These are phyloP conservation scores for Rhabdomys dilectus DNA, from an alignment of 2,113 vertebrate genomes.

Conservation along the genomic window DNA sequence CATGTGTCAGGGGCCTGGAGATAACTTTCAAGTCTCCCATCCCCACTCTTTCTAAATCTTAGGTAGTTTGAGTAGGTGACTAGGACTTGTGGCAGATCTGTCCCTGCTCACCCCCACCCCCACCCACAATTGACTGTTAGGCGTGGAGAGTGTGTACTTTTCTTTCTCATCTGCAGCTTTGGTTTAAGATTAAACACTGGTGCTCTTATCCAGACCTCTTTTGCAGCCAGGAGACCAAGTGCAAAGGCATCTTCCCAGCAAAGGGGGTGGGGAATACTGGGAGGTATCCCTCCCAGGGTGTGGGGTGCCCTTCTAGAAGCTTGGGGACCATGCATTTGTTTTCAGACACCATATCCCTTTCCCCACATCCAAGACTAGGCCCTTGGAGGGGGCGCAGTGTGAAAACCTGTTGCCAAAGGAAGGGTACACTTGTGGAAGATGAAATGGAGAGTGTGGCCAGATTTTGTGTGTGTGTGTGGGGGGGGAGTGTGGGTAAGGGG, in stretches of 20 bases:
- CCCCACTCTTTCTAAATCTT: slow-evolving; percentile 49
- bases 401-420: slow-evolving; percentile 68
- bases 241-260: slow-evolving; percentile 79
- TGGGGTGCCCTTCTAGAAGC: slow-evolving; percentile 35
- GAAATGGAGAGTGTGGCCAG: slow-evolving; percentile 8
- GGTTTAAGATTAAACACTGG: slow-evolving; percentile 79
- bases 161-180: slow-evolving; percentile 71
- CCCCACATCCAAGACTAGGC: neutral
- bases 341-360: neutral
- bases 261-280: slow-evolving; percentile 15
- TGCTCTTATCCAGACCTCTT: slow-evolving; percentile 65
- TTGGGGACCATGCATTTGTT: slow-evolving; percentile 13
- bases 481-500: neutral
- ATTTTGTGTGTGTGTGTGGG: neutral
- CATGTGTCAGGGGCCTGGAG: slow-evolving; percentile 45
- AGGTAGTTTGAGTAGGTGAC: slow-evolving; percentile 61
- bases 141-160: slow-evolving; percentile 1
- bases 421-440: slow-evolving; percentile 52
- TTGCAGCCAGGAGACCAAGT: slow-evolving; percentile 73
- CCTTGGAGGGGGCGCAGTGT: neutral
- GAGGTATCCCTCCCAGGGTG: neutral
- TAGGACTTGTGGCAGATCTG: neutral
- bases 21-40: slow-evolving; percentile 5
- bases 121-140: neutral
- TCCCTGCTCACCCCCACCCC: neutral